These are phyloP conservation scores for Bucorvus abyssinicus DNA, from an alignment of 2,797 vertebrate species.

Conservation along the genomic window DNA sequence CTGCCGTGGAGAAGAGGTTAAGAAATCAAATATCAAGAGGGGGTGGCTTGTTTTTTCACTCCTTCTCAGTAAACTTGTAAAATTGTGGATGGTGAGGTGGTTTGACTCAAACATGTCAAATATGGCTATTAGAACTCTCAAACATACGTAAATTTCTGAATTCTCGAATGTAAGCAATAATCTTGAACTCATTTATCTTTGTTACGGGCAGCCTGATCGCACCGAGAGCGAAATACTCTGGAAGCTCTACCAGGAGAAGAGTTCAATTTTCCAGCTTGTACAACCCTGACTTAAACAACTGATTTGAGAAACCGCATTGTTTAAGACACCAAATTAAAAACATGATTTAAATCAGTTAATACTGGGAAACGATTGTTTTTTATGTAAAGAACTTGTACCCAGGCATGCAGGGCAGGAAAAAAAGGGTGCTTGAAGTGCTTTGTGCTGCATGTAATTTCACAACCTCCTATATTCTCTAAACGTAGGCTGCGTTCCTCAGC, in stretches of 20 bases:
- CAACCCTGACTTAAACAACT: not conserved
- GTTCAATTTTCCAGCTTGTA: not conserved
- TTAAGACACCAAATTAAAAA: not conserved
- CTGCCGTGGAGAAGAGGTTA: not conserved
- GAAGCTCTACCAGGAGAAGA: not conserved
- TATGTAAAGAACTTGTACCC: not conserved
- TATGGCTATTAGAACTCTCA: not conserved
- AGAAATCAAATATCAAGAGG: not conserved
- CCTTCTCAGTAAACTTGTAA: not conserved
- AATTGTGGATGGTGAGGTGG: not conserved
- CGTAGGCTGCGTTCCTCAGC: not conserved
- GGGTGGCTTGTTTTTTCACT: not conserved
- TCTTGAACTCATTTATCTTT: not conserved
- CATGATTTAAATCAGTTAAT: not conserved
- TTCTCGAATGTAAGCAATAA: not conserved
- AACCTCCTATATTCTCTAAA: not conserved
- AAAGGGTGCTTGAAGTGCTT: not conserved
- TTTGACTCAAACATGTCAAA: not conserved
- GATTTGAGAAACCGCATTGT: not conserved
- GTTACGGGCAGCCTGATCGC: not conserved
- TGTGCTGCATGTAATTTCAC: not conserved
- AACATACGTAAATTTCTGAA: not conserved
- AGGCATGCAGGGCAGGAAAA: rapidly evolving
- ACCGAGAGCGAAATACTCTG: not conserved
- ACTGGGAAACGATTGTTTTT: not conserved